Conservation (phyloP, 2,888 invertebrate species). For the Eupithecia insigniata region DNA sequence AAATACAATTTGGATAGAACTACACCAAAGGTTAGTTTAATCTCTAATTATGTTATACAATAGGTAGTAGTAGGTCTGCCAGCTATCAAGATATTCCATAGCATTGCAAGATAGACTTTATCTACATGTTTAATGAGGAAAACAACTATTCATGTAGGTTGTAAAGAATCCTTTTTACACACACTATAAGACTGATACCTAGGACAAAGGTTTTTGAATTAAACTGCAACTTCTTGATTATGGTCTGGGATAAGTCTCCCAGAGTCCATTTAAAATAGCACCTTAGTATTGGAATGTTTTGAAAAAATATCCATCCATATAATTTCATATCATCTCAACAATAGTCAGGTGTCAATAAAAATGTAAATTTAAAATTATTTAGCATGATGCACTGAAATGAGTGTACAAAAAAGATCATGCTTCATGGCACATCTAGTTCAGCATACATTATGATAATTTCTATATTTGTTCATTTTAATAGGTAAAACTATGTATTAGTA, state of each 20-base stretch:
- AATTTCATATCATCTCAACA: background rate
- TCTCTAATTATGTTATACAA: no score
- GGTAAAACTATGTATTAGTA: constrained; percentile 13
- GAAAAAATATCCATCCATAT: background rate
- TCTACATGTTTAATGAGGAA: background rate
- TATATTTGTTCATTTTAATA: constrained; percentile 21
- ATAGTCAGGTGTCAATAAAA: constrained; percentile 22
- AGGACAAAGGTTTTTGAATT: background rate
- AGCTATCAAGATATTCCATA: background rate
- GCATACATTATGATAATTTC: constrained; percentile 32
- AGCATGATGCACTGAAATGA: constrained; percentile 21
- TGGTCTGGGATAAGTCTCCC: background rate
- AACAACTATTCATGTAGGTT: background rate
- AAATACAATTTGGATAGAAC: no score
- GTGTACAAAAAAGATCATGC: constrained; percentile 34
- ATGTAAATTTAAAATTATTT: constrained; percentile 30
- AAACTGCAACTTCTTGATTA: background rate
- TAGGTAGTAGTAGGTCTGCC: background rate
- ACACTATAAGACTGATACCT: background rate
- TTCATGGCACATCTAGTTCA: constrained; percentile 30
- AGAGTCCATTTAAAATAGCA: background rate
- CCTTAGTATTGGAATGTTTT: background rate
- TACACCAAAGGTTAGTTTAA: no score
- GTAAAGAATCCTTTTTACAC: background rate
- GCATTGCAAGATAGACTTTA: background rate